Evolutionary conservation across 2,113 vertebrate genomes (phyloP).

Genomic region (Lates calcarifer): DNA sequence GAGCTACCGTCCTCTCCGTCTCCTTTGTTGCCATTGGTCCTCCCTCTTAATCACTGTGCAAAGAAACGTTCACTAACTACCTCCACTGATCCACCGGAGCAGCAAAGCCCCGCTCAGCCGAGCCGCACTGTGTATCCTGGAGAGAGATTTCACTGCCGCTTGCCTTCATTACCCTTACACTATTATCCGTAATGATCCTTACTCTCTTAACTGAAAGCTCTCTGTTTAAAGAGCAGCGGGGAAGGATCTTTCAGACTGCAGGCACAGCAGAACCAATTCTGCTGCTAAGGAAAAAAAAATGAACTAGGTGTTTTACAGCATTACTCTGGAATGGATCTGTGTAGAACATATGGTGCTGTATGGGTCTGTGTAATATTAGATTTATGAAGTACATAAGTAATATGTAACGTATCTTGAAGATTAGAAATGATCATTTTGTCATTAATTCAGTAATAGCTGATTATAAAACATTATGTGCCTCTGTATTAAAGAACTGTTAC

Average conservation of each 20-base stretch:
- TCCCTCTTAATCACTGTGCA: slow-evolving; percentile 82
- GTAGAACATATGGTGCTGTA: no score
- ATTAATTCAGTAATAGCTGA: background rate
- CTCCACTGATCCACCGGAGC: slow-evolving; percentile 51
- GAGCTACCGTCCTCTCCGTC: slow-evolving; percentile 77
- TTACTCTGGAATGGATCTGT: background rate
- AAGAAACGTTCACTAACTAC: slow-evolving; percentile 71
- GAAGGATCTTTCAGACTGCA: background rate
- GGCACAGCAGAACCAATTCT: background rate
- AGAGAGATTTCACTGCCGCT: slow-evolving; percentile 23
- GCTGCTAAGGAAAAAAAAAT: background rate
- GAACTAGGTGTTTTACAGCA: background rate
- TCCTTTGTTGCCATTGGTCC: slow-evolving; percentile 85
- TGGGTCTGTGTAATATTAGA: no score
- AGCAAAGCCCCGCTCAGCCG: slow-evolving; percentile 17
- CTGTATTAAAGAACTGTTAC: background rate
- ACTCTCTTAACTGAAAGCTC: slow-evolving; percentile 32
- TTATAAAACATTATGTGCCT: background rate
- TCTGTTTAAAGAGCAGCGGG: slow-evolving; percentile 31
- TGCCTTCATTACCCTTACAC: slow-evolving; percentile 34
- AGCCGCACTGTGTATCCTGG: background rate
- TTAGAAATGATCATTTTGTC: no score
- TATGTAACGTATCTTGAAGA: background rate
- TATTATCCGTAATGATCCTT: slow-evolving; percentile 57
- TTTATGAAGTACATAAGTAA: background rate